A percentile compares a stretch with the other conserved stretches of the same genome.
phyloP scores from a whole-genome alignment of 2,888 invertebrate genomes.

The Sepioteuthis lessoniana region DNA sequence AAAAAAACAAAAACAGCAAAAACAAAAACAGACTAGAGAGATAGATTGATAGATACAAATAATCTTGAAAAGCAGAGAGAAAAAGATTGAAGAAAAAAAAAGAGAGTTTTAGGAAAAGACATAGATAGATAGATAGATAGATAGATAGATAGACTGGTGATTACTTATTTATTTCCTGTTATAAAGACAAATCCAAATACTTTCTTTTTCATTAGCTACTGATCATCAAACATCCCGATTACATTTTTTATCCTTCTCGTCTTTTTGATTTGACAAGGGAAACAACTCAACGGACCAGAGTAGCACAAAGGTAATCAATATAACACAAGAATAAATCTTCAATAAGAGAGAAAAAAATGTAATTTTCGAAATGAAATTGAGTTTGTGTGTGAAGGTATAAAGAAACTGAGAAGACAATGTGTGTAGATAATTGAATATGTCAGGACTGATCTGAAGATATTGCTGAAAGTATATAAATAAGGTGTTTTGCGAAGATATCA shows the following conservation, averaged over 20 bases:
- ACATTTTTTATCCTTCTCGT: slow-evolving; percentile 16
- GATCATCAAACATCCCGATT: slow-evolving; percentile 33
- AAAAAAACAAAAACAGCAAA: too few species aligned
- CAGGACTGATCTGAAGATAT: neutral
- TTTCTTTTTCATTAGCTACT: slow-evolving; percentile 33
- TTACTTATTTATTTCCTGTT: slow-evolving; percentile 33
- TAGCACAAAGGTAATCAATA: neutral
- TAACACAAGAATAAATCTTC: neutral
- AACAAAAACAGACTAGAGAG: too few species aligned
- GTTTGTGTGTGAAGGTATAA: slow-evolving; percentile 33
- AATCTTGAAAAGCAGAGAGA: neutral
- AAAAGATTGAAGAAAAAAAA: neutral
- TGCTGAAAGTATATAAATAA: slow-evolving; percentile 12
- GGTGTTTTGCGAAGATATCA: neutral
- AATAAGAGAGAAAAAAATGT: neutral
- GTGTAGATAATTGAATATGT: slow-evolving; percentile 21
- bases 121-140: neutral
- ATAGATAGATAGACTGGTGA: neutral
- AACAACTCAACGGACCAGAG: neutral
- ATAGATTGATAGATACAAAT: neutral
- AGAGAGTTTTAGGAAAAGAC: neutral
- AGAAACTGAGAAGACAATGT: neutral
- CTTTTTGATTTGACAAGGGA: slow-evolving; percentile 9
- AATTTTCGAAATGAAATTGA: slow-evolving; percentile 23
- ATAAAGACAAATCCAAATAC: neutral